Percentiles rank a stretch among this genome's conserved stretches.
These are phyloP conservation scores for Lathronympha strigana DNA, from an alignment of 2,888 invertebrate species.

Conservation along the genomic window DNA sequence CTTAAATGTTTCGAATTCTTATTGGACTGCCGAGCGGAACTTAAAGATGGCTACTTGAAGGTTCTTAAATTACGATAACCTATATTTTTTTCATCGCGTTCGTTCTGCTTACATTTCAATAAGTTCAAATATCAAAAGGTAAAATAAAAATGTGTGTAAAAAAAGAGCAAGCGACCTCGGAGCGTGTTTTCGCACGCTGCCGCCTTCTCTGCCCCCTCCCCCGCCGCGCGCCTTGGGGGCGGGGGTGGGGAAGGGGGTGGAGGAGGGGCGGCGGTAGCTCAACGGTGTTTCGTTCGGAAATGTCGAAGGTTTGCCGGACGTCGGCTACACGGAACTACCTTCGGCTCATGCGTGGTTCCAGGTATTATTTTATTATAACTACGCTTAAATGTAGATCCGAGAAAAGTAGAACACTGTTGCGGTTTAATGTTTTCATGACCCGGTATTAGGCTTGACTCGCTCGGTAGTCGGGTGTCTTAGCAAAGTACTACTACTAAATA, in stretches of 20 bases:
- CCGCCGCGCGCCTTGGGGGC: conserved; percentile 25
- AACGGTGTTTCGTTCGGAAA: conserved; percentile 75
- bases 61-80: conserved; percentile 82
- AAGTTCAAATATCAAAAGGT: conserved; percentile 80
- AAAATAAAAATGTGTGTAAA: conserved; percentile 65
- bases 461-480: no score
- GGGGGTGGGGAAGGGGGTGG: conserved; percentile 50
- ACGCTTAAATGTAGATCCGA: conserved; percentile 56
- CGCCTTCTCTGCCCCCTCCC: conserved; percentile 45
- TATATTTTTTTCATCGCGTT: conserved; percentile 76
- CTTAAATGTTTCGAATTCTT: conserved; percentile 77
- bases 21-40: conserved; percentile 73
- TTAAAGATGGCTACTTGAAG: conserved; percentile 80
- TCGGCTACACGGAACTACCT: conserved; percentile 80
- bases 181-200: conserved; percentile 66
- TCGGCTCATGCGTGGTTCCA: conserved; percentile 75
- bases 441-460: no score
- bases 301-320: conserved; percentile 82
- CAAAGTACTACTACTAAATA: no score
- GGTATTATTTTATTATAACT: conserved; percentile 70
- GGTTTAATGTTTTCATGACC: background rate
- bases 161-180: conserved; percentile 78
- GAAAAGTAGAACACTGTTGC: conserved; percentile 26
- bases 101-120: conserved; percentile 79
- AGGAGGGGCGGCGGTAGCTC: conserved; percentile 57